These are phyloP conservation scores for Dermatemys mawii DNA, from an alignment of 2,113 vertebrate genomes.

Conservation along the genomic window DNA sequence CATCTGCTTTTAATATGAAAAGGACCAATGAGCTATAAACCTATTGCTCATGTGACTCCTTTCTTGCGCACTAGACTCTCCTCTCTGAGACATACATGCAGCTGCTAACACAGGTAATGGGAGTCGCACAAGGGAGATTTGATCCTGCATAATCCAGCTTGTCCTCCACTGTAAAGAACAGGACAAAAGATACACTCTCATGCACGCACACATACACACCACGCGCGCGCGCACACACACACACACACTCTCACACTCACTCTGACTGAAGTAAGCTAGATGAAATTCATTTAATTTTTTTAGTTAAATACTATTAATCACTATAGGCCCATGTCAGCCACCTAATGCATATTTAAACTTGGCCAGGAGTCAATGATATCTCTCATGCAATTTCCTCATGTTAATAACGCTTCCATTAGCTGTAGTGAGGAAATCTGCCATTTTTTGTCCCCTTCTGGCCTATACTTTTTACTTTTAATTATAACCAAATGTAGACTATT, in stretches of 20 bases:
- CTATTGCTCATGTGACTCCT: background rate
- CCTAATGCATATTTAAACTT: constrained; percentile 23
- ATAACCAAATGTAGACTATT: constrained; percentile 58
- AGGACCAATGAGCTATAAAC: background rate
- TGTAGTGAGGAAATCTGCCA: constrained; percentile 54
- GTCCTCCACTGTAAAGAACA: background rate
- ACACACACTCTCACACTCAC: too few species aligned
- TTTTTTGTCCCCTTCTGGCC: constrained; percentile 61
- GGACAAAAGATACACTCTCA: constrained; percentile 7
- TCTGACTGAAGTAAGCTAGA: background rate
- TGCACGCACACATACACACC: too few species aligned
- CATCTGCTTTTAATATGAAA: background rate
- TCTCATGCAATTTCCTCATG: constrained; percentile 54
- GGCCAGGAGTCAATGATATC: constrained; percentile 60
- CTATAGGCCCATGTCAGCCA: background rate
- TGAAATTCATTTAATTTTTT: background rate
- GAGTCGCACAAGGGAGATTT: background rate
- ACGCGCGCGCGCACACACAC: too few species aligned
- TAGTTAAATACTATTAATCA: constrained; percentile 19
- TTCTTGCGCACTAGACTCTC: background rate
- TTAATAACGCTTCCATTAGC: constrained; percentile 66
- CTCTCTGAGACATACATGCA: background rate
- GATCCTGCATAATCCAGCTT: background rate
- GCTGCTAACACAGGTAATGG: background rate
- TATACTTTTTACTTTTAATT: constrained; percentile 68